These are phyloP conservation scores for Phania funesta DNA, from an alignment of 2,888 invertebrate genomes.

Conservation along the genomic window DNA sequence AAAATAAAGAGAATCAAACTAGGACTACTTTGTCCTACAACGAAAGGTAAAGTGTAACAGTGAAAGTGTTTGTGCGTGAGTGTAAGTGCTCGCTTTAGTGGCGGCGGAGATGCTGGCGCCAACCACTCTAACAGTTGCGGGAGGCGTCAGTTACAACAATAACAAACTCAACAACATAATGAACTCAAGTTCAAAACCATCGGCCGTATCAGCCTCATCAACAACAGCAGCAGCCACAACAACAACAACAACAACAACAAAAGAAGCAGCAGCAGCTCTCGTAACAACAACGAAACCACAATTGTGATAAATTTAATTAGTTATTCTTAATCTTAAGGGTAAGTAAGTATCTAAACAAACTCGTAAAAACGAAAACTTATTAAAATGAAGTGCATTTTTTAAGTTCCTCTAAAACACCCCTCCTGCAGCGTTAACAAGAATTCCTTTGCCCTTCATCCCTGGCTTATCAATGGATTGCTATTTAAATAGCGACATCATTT, in stretches of 20 bases:
- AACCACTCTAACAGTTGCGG: slow-evolving; percentile 62
- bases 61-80: not conserved
- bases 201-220: not conserved
- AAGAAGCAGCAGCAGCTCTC: slow-evolving; percentile 32
- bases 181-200: slow-evolving; percentile 67
- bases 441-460: not conserved
- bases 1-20: not conserved
- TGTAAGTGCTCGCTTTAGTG: slow-evolving; percentile 34
- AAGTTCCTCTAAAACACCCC: not conserved
- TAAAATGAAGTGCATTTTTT: not conserved
- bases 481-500: slow-evolving; percentile 34
- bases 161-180: slow-evolving; percentile 47
- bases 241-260: slow-evolving; percentile 10
- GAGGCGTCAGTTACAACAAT: slow-evolving; percentile 53
- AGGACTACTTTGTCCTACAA: not conserved
- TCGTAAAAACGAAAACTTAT: not conserved
- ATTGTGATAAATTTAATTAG: slow-evolving; percentile 65
- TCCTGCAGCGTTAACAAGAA: not conserved
- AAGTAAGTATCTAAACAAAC: slow-evolving; percentile 14
- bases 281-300: slow-evolving; percentile 63
- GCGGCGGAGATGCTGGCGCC: slow-evolving; percentile 67
- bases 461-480: not conserved
- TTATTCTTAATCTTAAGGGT: slow-evolving; percentile 64
- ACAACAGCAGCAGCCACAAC: slow-evolving; percentile 10
- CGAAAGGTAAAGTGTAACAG: not conserved